phyloP scores from a whole-genome alignment of 2,888 invertebrate species.

The Amaurobius ferox region DNA sequence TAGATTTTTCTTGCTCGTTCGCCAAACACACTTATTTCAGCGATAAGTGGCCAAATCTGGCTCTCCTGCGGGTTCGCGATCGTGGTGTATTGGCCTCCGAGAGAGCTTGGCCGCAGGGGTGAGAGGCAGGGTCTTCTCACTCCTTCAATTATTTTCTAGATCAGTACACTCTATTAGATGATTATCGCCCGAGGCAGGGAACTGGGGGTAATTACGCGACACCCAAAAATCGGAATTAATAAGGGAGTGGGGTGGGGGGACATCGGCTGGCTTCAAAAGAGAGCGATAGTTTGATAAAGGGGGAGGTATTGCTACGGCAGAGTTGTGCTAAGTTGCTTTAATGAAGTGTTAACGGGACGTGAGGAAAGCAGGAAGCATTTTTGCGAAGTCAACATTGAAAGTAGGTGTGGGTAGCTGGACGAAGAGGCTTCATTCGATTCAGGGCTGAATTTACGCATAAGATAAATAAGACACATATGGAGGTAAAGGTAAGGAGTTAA shows the following conservation, averaged over 20 bases:
- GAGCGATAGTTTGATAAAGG: background rate
- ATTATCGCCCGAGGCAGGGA: conserved; percentile 58
- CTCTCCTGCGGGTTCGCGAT: background rate
- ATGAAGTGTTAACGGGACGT: conserved; percentile 12
- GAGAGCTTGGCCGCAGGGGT: background rate
- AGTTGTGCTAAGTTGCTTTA: background rate
- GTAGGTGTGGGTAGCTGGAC: too few species aligned
- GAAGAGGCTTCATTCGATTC: too few species aligned
- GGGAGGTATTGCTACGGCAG: background rate
- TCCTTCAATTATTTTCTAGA: conserved; percentile 73
- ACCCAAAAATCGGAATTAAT: conserved; percentile 31
- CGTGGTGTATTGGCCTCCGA: conserved; percentile 13
- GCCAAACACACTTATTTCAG: too few species aligned
- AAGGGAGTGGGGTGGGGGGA: background rate
- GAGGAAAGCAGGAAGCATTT: background rate
- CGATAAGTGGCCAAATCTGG: conserved; percentile 9
- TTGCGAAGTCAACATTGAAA: too few species aligned
- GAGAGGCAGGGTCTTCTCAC: conserved; percentile 7
- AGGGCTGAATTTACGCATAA: too few species aligned
- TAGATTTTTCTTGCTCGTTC: too few species aligned
- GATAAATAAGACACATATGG: too few species aligned
- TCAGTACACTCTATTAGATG: conserved; percentile 72
- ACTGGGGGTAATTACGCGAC: conserved; percentile 60
- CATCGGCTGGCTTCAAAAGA: background rate
- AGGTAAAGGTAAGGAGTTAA: too few species aligned